Percentiles rank a stretch among this genome's conserved stretches.
Conservation (phyloP, 2,888 invertebrate species). For the Byasa hedistus region DNA sequence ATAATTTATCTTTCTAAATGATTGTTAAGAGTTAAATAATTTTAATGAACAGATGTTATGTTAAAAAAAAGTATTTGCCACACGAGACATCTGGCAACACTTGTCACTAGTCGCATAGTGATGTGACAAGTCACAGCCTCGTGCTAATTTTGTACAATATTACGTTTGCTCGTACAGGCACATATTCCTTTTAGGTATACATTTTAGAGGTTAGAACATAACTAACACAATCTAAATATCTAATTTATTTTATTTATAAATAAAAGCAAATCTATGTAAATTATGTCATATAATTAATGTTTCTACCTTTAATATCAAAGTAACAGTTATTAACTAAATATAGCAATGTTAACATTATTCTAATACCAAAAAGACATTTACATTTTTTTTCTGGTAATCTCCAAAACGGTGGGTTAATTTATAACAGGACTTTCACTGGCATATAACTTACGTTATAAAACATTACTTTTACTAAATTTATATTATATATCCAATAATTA, state of each 20-base stretch:
- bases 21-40: not conserved
- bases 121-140: constrained; percentile 48
- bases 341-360: too few species aligned
- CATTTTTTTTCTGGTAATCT: too few species aligned
- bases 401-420: too few species aligned
- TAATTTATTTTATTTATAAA: not conserved
- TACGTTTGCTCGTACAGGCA: constrained; percentile 36
- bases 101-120: constrained; percentile 34
- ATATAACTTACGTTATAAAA: too few species aligned
- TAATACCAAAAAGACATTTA: too few species aligned
- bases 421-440: too few species aligned
- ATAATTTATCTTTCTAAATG: too few species aligned
- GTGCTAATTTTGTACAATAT: constrained; percentile 58
- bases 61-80: constrained; percentile 6
- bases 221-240: not conserved
- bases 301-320: too few species aligned
- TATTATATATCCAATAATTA: too few species aligned
- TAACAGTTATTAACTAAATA: too few species aligned
- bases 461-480: too few species aligned
- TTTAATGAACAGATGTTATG: constrained; percentile 6
- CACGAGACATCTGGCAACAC: constrained; percentile 25
- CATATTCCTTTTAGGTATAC: constrained; percentile 21
- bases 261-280: not conserved
- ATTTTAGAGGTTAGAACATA: not conserved
- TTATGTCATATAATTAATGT: not conserved